Evolutionary conservation across 2,888 invertebrate genomes (phyloP).

Genomic region (Neoaliturus tenellus): DNA sequence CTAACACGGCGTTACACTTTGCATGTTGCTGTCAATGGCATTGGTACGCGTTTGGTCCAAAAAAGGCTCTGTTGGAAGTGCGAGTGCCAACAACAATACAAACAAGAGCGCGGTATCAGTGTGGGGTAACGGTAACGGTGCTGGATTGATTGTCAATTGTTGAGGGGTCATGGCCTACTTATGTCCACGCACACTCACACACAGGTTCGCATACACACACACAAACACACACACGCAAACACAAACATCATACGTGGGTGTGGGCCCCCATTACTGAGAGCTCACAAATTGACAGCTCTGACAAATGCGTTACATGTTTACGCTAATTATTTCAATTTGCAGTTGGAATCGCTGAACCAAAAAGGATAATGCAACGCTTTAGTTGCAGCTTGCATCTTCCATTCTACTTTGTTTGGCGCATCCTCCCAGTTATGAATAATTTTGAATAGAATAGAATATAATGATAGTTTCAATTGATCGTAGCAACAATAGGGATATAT

Average conservation of each 20-base stretch:
- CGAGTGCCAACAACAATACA: conserved; percentile 19
- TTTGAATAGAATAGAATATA: background rate
- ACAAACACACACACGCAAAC: background rate
- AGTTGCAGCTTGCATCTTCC: background rate
- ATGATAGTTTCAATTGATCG: background rate
- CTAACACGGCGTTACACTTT: background rate
- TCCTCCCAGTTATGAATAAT: background rate
- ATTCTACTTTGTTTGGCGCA: background rate
- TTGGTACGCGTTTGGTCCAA: background rate
- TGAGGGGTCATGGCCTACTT: conserved; percentile 24
- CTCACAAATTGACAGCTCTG: conserved; percentile 24
- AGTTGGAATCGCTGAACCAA: background rate
- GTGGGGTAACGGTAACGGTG: conserved; percentile 23
- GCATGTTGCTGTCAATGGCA: background rate
- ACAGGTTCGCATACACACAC: background rate
- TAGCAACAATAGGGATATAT: background rate
- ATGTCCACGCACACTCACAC: background rate
- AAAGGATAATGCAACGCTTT: conserved; percentile 27
- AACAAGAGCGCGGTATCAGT: conserved; percentile 3
- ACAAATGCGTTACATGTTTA: background rate
- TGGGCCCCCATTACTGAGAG: background rate
- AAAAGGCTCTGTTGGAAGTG: background rate
- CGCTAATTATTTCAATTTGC: conserved; percentile 44
- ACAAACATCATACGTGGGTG: background rate
- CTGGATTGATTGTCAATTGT: conserved; percentile 20